These are phyloP conservation scores for Nemurella pictetii DNA, from an alignment of 2,888 invertebrate genomes.

Conservation along the genomic window DNA sequence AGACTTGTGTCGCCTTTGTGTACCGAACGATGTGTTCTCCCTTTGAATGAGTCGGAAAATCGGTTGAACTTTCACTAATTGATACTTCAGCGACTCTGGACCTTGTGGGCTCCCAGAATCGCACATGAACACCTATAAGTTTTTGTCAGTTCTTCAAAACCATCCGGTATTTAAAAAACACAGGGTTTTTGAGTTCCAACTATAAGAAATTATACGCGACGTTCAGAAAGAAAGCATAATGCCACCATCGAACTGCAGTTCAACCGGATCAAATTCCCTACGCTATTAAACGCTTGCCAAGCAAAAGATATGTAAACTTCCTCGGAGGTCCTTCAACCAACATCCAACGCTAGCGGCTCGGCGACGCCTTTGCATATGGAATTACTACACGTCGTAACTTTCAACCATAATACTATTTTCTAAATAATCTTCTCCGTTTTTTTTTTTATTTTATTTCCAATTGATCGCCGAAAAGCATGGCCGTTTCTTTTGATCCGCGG, in stretches of 20 bases:
- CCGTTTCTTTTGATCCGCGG: not conserved
- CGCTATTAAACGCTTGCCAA: not conserved
- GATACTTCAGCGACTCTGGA: no score
- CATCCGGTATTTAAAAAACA: no score
- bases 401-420: not conserved
- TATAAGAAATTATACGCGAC: no score
- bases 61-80: no score
- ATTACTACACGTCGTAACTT: not conserved
- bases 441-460: not conserved
- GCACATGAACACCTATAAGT: no score
- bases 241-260: not conserved
- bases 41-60: no score
- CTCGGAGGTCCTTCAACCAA: not conserved
- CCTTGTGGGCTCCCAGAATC: no score
- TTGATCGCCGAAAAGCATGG: not conserved
- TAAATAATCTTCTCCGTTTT: not conserved
- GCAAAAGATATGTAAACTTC: not conserved
- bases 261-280: not conserved
- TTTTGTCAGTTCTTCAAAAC: no score
- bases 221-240: not conserved
- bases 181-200: no score
- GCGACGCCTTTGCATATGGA: not conserved
- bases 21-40: no score
- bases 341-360: not conserved
- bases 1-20: no score